A percentile compares a stretch with the other conserved stretches of the same genome.
Evolutionary conservation across 1,140 invertebrate species (phyloP).

Genomic region (Megathymus violae): DNA sequence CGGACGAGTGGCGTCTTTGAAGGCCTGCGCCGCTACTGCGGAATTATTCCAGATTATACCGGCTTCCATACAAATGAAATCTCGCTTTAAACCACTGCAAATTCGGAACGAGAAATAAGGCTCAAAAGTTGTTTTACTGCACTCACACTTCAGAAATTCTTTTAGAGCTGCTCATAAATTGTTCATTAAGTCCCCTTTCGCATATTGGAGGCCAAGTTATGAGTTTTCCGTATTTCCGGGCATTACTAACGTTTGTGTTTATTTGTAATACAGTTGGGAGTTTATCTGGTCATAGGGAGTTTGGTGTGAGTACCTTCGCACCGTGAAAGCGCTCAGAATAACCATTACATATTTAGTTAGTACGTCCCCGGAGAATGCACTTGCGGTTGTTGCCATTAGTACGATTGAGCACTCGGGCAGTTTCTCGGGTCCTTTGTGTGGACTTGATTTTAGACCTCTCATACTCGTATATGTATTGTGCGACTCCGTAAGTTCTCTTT

Average conservation of each 20-base stretch:
- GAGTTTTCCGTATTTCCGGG: not conserved
- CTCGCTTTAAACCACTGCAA: constrained; percentile 82
- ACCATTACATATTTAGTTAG: constrained; percentile 75
- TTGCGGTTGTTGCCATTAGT: constrained; percentile 75
- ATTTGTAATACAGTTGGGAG: constrained; percentile 5
- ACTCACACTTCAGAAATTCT: constrained; percentile 74
- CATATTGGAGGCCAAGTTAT: not conserved
- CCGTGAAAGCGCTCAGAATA: constrained; percentile 54
- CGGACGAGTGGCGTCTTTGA: constrained; percentile 82
- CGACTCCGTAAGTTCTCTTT: constrained; percentile 1
- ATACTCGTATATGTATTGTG: constrained; percentile 19
- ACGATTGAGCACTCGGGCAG: constrained; percentile 64
- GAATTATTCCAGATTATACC: constrained; percentile 83
- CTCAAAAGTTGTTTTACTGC: constrained; percentile 79
- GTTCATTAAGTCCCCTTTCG: constrained; percentile 26
- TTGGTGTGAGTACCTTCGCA: constrained; percentile 48
- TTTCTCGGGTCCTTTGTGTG: constrained; percentile 23
- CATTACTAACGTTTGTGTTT: not conserved
- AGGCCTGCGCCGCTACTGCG: constrained; percentile 77
- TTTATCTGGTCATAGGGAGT: constrained; percentile 49
- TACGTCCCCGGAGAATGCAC: constrained; percentile 62
- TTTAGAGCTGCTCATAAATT: constrained; percentile 56
- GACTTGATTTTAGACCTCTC: constrained; percentile 35
- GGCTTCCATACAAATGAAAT: constrained; percentile 83
- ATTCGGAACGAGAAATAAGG: constrained; percentile 82